Evolutionary conservation across 2,113 vertebrate species (phyloP).

Genomic region (Galemys pyrenaicus): DNA sequence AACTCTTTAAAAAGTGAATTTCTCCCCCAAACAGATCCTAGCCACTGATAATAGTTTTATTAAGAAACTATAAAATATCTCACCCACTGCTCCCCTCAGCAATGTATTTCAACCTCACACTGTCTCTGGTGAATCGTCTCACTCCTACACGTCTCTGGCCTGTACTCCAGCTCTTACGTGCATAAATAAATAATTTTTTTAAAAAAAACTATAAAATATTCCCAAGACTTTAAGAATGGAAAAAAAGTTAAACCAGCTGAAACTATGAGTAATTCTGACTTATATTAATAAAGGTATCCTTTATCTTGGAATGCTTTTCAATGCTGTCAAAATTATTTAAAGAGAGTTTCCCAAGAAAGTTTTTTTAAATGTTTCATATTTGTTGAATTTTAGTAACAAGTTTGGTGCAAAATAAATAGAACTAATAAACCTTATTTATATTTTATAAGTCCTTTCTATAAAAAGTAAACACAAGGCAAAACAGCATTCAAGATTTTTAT

Average conservation of each 20-base stretch:
- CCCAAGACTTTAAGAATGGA: not conserved
- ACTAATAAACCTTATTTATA: not conserved
- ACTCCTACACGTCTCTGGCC: too few relatives aligned
- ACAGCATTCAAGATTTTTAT: not conserved
- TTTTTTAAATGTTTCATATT: not conserved
- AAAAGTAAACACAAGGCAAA: conserved; percentile 12
- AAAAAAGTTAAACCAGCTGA: conserved; percentile 17
- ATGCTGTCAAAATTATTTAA: conserved; percentile 32
- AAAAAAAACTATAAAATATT: too few relatives aligned
- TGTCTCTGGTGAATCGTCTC: too few relatives aligned
- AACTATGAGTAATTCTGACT: not conserved
- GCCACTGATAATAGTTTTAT: not conserved
- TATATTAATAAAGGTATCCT: not conserved
- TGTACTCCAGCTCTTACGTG: too few relatives aligned
- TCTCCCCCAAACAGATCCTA: not conserved
- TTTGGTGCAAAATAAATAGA: not conserved
- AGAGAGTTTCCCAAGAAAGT: not conserved
- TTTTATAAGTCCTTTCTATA: conserved; percentile 24
- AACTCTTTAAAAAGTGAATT: not conserved
- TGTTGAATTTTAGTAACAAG: conserved; percentile 14
- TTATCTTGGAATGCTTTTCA: conserved; percentile 24
- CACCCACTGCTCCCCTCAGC: too few relatives aligned
- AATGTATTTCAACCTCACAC: too few relatives aligned
- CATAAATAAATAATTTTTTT: too few relatives aligned
- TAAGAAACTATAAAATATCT: too few relatives aligned